Percentiles rank a stretch among this genome's conserved stretches.
Evolutionary conservation across 64 coral and sea anemone genomes (phyloP).

Genomic region (Montipora foliosa): DNA sequence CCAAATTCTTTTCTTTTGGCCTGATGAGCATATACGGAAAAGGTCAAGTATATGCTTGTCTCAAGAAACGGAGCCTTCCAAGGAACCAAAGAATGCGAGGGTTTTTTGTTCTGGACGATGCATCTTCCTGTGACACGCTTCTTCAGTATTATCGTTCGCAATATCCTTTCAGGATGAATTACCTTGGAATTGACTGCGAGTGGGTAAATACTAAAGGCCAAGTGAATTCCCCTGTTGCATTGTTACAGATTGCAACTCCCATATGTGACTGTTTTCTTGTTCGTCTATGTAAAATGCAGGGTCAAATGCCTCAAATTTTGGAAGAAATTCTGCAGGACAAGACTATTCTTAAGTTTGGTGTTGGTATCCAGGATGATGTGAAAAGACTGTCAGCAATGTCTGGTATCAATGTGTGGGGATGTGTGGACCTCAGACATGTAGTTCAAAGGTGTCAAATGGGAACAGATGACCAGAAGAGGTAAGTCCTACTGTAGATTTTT

Average conservation of each 20-base stretch:
- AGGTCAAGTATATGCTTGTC: not conserved
- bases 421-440: slow-evolving; percentile 91
- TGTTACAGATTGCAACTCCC: too few relatives aligned
- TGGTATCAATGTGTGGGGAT: slow-evolving; percentile 77
- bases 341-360: slow-evolving; percentile 87
- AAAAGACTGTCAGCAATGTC: slow-evolving; percentile 76
- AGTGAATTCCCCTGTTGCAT: too few relatives aligned
- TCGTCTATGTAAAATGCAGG: slow-evolving; percentile 70
- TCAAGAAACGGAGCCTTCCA: not conserved
- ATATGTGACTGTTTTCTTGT: slow-evolving; percentile 16
- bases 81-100: not conserved
- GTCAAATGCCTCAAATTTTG: slow-evolving; percentile 48
- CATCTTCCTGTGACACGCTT: too few relatives aligned
- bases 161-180: too few relatives aligned
- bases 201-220: too few relatives aligned
- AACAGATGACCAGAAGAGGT: too few relatives aligned
- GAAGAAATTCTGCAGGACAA: slow-evolving; percentile 82
- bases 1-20: too few relatives aligned
- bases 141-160: too few relatives aligned
- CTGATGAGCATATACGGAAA: too few relatives aligned
- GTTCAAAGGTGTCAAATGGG: not conserved
- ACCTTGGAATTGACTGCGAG: too few relatives aligned
- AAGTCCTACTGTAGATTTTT: too few relatives aligned
- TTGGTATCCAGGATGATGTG: slow-evolving; percentile 90
- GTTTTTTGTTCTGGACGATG: too few relatives aligned